Conservation (phyloP, 1,140 invertebrate species). For the Zaprionus inermis region DNA sequence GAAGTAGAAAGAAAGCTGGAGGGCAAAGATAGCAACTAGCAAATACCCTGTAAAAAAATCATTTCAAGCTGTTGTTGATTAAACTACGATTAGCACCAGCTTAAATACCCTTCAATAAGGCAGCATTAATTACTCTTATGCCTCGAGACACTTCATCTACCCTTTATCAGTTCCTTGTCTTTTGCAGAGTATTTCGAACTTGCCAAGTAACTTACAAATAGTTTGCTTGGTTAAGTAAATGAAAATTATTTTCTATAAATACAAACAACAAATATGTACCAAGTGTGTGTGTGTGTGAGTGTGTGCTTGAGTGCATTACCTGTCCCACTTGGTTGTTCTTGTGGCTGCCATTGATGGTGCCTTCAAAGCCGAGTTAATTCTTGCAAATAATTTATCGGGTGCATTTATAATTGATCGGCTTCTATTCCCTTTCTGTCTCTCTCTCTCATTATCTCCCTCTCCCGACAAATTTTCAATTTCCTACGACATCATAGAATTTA, state of each 20-base stretch:
- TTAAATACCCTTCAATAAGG: neutral
- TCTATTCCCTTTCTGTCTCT: conserved; percentile 22
- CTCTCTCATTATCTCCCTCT: neutral
- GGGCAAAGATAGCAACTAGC: neutral
- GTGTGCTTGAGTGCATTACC: conserved; percentile 18
- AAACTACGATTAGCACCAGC: neutral
- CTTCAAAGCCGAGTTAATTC: conserved; percentile 70
- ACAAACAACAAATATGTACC: conserved; percentile 27
- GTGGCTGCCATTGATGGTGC: conserved; percentile 60
- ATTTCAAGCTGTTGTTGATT: neutral
- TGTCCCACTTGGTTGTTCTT: conserved; percentile 17
- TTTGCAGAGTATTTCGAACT: conserved; percentile 1
- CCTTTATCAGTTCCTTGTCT: neutral
- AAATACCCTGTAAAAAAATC: neutral
- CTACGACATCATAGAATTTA: conserved; percentile 19
- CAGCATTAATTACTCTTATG: too few relatives aligned
- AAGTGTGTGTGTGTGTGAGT: conserved; percentile 12
- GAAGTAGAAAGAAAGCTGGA: neutral
- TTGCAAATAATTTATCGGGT: conserved; percentile 74
- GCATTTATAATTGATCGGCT: conserved; percentile 77
- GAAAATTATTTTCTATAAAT: conserved; percentile 63
- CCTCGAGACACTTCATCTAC: too few relatives aligned
- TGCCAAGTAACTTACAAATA: conserved; percentile 28
- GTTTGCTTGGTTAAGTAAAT: conserved; percentile 52
- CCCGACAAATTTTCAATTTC: conserved; percentile 44